These are phyloP conservation scores for Crematogaster levior DNA, from an alignment of 2,888 invertebrate genomes.

Conservation along the genomic window DNA sequence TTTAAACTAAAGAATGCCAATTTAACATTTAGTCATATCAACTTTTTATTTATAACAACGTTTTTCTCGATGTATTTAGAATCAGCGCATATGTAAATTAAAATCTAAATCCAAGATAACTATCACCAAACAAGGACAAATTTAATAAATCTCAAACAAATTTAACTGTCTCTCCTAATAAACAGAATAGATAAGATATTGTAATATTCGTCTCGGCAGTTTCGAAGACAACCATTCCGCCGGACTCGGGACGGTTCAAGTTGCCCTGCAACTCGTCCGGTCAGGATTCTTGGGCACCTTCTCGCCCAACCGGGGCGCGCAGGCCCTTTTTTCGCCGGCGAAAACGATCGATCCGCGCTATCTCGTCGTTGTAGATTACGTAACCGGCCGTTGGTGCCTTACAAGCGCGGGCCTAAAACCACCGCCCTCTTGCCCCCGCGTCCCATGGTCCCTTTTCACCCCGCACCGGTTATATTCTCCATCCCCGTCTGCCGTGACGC, in stretches of 20 bases:
- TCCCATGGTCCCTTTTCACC: constrained; percentile 7
- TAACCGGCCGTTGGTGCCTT: constrained; percentile 66
- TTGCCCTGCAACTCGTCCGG: not conserved
- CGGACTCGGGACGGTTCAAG: not conserved
- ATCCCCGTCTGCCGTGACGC: constrained; percentile 76
- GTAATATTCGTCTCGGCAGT: not conserved
- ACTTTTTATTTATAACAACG: too few species aligned
- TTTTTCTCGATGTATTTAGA: too few species aligned
- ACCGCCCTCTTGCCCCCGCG: not conserved
- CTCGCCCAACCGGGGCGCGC: constrained; percentile 14
- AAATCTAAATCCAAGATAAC: not conserved
- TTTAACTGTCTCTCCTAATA: not conserved
- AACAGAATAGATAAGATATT: not conserved
- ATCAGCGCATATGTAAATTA: not conserved
- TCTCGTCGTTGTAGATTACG: constrained; percentile 67
- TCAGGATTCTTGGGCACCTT: constrained; percentile 16
- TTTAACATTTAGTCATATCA: too few species aligned
- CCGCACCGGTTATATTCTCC: constrained; percentile 43
- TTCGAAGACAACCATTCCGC: not conserved
- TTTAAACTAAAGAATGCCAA: too few species aligned
- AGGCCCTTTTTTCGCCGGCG: constrained; percentile 38
- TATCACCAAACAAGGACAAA: not conserved
- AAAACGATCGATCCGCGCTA: constrained; percentile 65
- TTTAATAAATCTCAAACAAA: not conserved
- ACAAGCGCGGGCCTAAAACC: constrained; percentile 57